Conservation (phyloP, 2,113 vertebrate species). For the Edolisoma coerulescens region DNA sequence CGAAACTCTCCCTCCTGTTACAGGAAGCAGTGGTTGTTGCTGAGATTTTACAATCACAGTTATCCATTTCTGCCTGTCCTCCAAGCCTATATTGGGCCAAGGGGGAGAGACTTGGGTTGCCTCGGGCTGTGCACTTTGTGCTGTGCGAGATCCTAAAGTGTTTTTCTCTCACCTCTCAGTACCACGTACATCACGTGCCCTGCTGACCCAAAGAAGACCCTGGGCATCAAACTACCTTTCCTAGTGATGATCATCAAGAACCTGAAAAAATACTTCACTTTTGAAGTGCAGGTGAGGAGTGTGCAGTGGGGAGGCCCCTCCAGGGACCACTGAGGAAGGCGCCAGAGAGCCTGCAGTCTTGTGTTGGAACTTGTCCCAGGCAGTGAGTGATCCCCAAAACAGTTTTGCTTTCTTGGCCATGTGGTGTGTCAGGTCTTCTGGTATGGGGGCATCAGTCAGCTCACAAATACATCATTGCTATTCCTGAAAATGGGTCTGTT, state of each 20-base stretch:
- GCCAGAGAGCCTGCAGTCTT: neutral
- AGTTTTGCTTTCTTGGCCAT: neutral
- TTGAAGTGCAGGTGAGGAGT: conserved; percentile 91
- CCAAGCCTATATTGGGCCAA: neutral
- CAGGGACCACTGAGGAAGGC: neutral
- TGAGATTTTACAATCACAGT: neutral
- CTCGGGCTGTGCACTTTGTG: neutral
- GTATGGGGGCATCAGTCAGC: neutral
- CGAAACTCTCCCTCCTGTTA: neutral
- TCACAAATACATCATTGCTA: neutral
- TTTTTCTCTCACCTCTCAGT: conserved; percentile 67
- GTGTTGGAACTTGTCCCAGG: neutral
- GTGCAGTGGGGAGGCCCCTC: neutral
- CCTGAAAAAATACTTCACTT: conserved; percentile 96
- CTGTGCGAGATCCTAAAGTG: neutral
- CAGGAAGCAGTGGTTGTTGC: neutral
- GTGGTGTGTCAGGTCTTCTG: neutral
- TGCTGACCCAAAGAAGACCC: conserved; percentile 95
- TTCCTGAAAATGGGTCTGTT: neutral
- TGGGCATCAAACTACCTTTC: conserved; percentile 95
- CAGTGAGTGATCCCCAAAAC: neutral
- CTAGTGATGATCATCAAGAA: conserved; percentile 98
- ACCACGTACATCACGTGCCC: conserved; percentile 97
- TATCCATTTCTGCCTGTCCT: neutral
- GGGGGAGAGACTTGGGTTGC: neutral